Percentiles rank a stretch among this genome's conserved stretches.
Evolutionary conservation across 2,888 invertebrate genomes (phyloP).

Genomic region (Penaeus monodon): DNA sequence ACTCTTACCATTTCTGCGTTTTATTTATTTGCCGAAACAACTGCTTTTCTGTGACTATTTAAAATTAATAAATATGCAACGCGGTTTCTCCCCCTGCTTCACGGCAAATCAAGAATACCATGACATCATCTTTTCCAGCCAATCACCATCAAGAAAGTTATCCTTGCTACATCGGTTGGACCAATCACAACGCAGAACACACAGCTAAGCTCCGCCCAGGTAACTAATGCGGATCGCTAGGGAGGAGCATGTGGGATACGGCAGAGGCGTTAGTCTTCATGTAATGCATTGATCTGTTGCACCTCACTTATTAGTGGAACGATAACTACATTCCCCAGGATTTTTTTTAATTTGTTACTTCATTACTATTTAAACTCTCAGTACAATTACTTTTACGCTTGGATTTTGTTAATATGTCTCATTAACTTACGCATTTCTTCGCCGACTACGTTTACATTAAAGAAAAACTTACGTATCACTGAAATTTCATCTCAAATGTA

Average conservation of each 20-base stretch:
- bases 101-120: constrained; percentile 14
- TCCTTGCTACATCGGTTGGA: background rate
- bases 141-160: background rate
- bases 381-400: background rate
- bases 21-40: too few relatives aligned
- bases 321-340: background rate
- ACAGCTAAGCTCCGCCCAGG: constrained; percentile 12
- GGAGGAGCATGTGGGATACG: background rate
- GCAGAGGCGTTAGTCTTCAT: constrained; percentile 18
- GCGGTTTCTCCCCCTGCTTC: constrained; percentile 2
- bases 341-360: background rate
- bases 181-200: background rate
- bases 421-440: background rate
- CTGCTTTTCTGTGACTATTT: too few relatives aligned
- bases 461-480: background rate
- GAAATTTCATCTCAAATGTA: too few relatives aligned
- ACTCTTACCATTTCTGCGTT: too few relatives aligned
- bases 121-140: background rate
- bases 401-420: background rate
- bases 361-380: too few relatives aligned
- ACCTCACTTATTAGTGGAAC: constrained; percentile 25
- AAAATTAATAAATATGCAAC: background rate
- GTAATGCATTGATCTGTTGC: constrained; percentile 29
- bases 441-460: background rate
- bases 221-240: background rate